phyloP scores from a whole-genome alignment of 1,140 invertebrate genomes.

The Araneus ventricosus region DNA sequence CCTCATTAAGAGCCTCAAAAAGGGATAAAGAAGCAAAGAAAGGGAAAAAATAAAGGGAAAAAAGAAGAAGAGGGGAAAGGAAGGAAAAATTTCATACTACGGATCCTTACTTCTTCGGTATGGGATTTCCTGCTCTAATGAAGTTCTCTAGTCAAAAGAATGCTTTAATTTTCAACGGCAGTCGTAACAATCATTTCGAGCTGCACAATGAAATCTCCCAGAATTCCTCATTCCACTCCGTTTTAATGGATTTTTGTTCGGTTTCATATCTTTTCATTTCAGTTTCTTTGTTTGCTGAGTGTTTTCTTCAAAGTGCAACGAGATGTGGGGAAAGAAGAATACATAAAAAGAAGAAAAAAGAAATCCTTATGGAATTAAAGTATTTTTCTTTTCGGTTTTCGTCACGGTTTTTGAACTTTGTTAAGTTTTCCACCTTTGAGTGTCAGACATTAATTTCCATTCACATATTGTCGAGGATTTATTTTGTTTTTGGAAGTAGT shows the following conservation, averaged over 20 bases:
- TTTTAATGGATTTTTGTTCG: slow-evolving; percentile 30
- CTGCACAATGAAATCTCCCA: slow-evolving; percentile 1
- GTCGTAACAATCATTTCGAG: slow-evolving; percentile 6
- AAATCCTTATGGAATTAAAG: background rate
- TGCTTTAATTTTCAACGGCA: slow-evolving; percentile 23
- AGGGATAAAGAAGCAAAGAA: background rate
- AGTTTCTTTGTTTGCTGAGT: background rate
- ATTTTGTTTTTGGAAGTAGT: background rate
- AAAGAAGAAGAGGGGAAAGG: background rate
- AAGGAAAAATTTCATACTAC: background rate
- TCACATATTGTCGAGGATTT: background rate
- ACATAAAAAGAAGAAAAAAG: background rate
- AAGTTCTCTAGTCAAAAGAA: slow-evolving; percentile 30
- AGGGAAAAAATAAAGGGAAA: background rate
- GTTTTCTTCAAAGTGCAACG: background rate
- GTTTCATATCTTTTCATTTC: slow-evolving; percentile 19
- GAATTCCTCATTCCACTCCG: slow-evolving; percentile 3
- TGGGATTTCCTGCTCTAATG: slow-evolving; percentile 22
- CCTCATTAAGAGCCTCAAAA: slow-evolving; percentile 22
- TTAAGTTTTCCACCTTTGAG: background rate
- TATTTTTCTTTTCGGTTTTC: background rate
- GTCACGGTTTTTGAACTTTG: slow-evolving; percentile 22
- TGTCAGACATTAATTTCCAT: slow-evolving; percentile 6
- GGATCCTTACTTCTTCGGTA: background rate
- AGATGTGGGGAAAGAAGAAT: background rate